Conservation (phyloP, 2,113 vertebrate genomes). For the Cyrtonyx montezumae region DNA sequence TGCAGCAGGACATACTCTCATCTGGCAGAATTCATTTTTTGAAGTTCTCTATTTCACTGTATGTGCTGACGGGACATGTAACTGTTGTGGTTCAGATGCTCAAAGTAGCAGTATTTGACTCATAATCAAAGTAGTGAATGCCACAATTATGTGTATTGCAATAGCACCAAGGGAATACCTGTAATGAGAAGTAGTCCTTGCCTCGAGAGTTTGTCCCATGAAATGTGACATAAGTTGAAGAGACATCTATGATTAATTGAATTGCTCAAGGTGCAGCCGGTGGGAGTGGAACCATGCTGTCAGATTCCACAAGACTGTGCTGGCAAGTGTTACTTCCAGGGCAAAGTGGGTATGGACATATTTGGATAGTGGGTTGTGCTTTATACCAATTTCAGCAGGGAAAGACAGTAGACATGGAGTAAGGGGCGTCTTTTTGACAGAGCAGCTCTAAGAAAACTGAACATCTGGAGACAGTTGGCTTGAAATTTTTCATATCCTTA, state of each 20-base stretch:
- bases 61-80: not conserved
- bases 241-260: not conserved
- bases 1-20: not conserved
- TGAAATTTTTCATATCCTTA: slow-evolving; percentile 12
- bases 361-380: not conserved
- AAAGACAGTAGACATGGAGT: accelerated
- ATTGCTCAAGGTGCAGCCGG: not conserved
- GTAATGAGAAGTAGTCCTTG: not conserved
- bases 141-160: not conserved
- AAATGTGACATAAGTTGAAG: not conserved
- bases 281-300: not conserved
- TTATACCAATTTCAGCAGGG: not conserved
- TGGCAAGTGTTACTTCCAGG: not conserved
- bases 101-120: not conserved
- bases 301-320: accelerated
- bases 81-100: not conserved
- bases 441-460: slow-evolving; percentile 15
- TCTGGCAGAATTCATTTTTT: not conserved
- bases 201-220: not conserved
- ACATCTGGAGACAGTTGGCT: slow-evolving; percentile 55
- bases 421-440: not conserved
- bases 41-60: not conserved
- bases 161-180: not conserved
- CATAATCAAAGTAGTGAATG: not conserved
- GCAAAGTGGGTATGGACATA: not conserved